phyloP scores from a whole-genome alignment of 2,888 invertebrate genomes.

The Nemurella pictetii region DNA sequence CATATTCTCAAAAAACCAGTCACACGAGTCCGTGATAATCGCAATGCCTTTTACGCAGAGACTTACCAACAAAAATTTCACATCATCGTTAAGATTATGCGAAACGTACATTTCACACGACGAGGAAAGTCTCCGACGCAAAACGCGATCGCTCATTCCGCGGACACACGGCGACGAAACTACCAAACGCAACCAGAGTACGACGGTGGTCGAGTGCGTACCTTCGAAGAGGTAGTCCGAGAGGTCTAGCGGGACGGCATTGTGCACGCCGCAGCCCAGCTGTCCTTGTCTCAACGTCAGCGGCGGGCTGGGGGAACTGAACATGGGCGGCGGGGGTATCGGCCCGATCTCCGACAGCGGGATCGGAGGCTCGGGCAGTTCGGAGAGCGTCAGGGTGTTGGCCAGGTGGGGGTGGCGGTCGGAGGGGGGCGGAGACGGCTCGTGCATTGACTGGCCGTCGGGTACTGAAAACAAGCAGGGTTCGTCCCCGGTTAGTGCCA shows the following conservation, averaged over 20 bases:
- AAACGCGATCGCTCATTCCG: too few species aligned
- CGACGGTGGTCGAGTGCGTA: too few species aligned
- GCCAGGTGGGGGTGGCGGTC: slow-evolving; percentile 48
- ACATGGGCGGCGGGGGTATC: slow-evolving; percentile 93
- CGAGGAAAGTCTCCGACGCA: too few species aligned
- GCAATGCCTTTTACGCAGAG: not conserved
- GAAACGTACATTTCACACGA: too few species aligned
- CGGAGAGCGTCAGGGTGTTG: slow-evolving; percentile 68
- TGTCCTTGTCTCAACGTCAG: slow-evolving; percentile 40
- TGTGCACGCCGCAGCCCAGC: slow-evolving; percentile 44
- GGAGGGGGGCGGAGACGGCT: slow-evolving; percentile 51
- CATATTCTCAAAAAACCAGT: not conserved
- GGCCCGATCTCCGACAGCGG: slow-evolving; percentile 91
- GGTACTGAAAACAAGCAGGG: slow-evolving; percentile 37
- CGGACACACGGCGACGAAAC: too few species aligned
- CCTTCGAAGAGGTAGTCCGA: slow-evolving; percentile 69
- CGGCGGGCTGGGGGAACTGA: slow-evolving; percentile 65
- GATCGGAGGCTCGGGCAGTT: slow-evolving; percentile 89
- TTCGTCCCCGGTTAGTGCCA: not conserved
- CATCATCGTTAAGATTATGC: too few species aligned
- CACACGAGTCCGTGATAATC: not conserved
- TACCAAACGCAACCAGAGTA: too few species aligned
- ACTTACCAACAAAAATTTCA: too few species aligned
- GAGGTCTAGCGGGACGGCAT: slow-evolving; percentile 50
- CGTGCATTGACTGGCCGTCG: slow-evolving; percentile 29